A percentile compares a stretch with the other conserved stretches of the same genome.
phyloP scores from a whole-genome alignment of 1,140 invertebrate genomes.

The Rhysida immarginata region DNA sequence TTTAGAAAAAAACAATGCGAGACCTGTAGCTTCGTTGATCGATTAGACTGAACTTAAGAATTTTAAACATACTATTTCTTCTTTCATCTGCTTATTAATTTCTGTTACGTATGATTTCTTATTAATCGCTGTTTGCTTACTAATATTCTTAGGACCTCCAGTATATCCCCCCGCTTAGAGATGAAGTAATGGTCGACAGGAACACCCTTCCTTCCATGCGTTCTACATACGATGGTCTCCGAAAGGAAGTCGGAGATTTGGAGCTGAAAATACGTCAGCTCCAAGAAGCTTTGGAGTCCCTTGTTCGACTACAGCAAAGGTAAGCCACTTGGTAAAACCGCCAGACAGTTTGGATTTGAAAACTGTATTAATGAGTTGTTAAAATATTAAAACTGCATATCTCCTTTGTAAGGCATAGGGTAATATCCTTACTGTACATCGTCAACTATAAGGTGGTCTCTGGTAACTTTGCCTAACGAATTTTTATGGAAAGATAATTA shows the following conservation, averaged over 20 bases:
- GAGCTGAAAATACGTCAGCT: slow-evolving; percentile 72
- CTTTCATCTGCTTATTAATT: neutral
- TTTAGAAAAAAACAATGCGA: neutral
- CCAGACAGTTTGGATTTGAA: too few relatives aligned
- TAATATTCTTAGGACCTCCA: slow-evolving; percentile 12
- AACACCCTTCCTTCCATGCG: slow-evolving; percentile 54
- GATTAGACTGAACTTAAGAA: neutral
- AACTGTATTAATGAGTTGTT: too few relatives aligned
- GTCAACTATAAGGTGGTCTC: too few relatives aligned
- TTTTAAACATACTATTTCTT: neutral
- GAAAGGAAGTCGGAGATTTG: slow-evolving; percentile 62
- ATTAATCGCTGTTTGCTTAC: too few relatives aligned
- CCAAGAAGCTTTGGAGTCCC: slow-evolving; percentile 65
- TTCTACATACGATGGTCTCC: slow-evolving; percentile 56
- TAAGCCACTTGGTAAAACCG: too few relatives aligned
- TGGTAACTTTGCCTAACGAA: too few relatives aligned
- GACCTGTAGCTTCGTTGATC: neutral
- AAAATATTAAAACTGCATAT: too few relatives aligned
- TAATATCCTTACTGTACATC: too few relatives aligned
- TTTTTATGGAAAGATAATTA: too few relatives aligned
- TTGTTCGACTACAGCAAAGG: slow-evolving; percentile 71
- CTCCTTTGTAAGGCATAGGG: too few relatives aligned
- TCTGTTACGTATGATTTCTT: neutral
- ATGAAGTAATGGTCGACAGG: slow-evolving; percentile 67
- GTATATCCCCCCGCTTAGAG: slow-evolving; percentile 49